A percentile compares a stretch with the other conserved stretches of the same genome.
Evolutionary conservation across 1,140 invertebrate genomes (phyloP).

Genomic region (Probaryconus sp.): DNA sequence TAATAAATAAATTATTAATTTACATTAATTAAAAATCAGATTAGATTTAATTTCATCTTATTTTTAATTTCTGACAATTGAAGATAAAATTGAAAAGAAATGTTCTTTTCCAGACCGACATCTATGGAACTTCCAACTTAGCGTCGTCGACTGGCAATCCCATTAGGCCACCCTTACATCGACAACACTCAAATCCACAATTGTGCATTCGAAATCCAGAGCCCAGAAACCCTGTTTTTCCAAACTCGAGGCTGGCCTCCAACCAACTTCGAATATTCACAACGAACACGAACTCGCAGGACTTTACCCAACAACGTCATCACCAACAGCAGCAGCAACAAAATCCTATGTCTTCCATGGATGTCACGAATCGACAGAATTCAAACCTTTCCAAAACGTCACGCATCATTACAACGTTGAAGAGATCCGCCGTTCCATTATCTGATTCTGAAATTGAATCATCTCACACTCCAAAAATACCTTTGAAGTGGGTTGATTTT

Average conservation of each 20-base stretch:
- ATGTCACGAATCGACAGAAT: constrained; percentile 62
- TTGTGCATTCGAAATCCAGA: constrained; percentile 57
- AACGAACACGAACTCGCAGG: constrained; percentile 35
- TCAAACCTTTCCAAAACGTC: constrained; percentile 70
- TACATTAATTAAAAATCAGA: no score
- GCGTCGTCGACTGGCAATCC: constrained; percentile 6
- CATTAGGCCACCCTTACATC: constrained; percentile 51
- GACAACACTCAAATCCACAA: constrained; percentile 73
- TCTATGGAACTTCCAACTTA: constrained; percentile 21
- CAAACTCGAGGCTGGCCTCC: constrained; percentile 21
- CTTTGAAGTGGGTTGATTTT: constrained; percentile 35
- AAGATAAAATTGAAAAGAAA: not conserved
- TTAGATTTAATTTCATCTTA: no score
- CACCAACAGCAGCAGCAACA: constrained; percentile 62
- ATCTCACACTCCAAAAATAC: constrained; percentile 17
- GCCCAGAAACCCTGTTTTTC: constrained; percentile 18
- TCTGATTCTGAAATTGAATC: constrained; percentile 62
- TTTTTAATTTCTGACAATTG: not conserved
- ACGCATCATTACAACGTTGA: constrained; percentile 71
- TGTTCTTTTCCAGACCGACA: constrained; percentile 36
- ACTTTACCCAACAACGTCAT: constrained; percentile 52
- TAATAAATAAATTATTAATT: no score
- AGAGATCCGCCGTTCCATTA: constrained; percentile 58
- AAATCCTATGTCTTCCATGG: constrained; percentile 71
- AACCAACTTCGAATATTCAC: constrained; percentile 50